Conservation (phyloP, 2,113 vertebrate genomes). For the Azemiops feae region DNA sequence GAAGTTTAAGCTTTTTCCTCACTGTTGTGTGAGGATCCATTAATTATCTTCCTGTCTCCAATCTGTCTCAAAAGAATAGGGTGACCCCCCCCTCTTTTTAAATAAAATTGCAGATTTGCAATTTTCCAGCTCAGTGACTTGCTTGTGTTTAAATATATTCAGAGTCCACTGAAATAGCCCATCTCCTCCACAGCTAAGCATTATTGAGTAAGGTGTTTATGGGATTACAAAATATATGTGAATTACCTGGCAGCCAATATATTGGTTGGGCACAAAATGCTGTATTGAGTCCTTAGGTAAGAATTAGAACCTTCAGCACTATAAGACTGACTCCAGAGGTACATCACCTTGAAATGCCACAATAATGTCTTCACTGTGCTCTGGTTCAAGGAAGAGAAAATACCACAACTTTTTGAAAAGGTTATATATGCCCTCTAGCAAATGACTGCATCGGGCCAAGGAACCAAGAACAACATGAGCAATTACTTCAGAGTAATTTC, state of each 20-base stretch:
- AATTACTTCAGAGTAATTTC: neutral
- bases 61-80: constrained; percentile 48
- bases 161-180: constrained; percentile 36
- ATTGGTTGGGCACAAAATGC: neutral
- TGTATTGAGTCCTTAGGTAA: neutral
- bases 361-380: neutral
- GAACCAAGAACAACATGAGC: neutral
- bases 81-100: constrained; percentile 46
- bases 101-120: constrained; percentile 65
- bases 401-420: neutral
- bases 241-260: neutral
- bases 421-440: neutral
- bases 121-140: constrained; percentile 67
- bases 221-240: neutral
- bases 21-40: constrained; percentile 31
- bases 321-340: neutral
- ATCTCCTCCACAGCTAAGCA: neutral
- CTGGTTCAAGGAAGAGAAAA: neutral
- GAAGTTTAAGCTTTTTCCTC: constrained; percentile 41
- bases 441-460: neutral
- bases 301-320: neutral
- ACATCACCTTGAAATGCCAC: neutral
- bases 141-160: constrained; percentile 57
- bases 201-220: neutral
- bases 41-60: constrained; percentile 55